Conservation (phyloP, 2,797 vertebrate genomes). For the Diglossa cyanea region DNA sequence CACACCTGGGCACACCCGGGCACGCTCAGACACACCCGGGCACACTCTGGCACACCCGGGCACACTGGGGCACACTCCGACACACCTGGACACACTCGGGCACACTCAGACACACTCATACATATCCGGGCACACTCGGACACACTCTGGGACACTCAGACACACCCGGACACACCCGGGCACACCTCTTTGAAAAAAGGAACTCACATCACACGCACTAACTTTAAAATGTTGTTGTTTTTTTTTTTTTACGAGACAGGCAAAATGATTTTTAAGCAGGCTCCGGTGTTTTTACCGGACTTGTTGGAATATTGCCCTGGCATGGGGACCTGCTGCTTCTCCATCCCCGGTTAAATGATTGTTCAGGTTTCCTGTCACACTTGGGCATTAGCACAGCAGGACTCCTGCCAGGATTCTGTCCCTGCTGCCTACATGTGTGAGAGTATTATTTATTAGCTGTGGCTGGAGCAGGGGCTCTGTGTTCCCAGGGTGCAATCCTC, state of each 20-base stretch:
- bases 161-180: no score
- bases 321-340: background rate
- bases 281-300: background rate
- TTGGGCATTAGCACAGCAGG: background rate
- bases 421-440: background rate
- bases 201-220: background rate
- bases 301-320: background rate
- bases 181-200: conserved; percentile 35
- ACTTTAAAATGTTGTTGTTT: background rate
- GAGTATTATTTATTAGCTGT: background rate
- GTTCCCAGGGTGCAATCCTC: background rate
- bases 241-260: background rate
- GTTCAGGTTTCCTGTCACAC: background rate
- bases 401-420: background rate
- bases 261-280: background rate
- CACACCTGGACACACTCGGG: no score
- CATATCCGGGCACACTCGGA: no score
- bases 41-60: no score
- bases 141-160: no score
- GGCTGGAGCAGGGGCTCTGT: background rate
- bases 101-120: no score
- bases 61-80: no score
- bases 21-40: no score
- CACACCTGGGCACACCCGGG: no score
- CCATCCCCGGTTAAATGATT: background rate